Evolutionary conservation across 2,888 invertebrate genomes (phyloP), one percentile per base, ranked within the genome.

Genomic region (Perdita meconis): DNA sequence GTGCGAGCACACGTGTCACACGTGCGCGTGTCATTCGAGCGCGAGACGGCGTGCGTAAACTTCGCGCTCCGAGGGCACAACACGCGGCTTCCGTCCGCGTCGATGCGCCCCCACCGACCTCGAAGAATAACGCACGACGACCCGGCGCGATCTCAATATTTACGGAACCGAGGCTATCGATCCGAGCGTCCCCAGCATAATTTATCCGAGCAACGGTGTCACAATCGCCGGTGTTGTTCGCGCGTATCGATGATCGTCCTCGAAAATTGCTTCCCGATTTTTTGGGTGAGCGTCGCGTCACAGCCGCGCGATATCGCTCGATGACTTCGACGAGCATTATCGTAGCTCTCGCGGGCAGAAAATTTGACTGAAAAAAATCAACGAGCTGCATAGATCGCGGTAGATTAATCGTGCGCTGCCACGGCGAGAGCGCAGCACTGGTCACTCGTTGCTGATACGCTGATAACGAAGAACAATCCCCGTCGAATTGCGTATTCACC

Each of bases 1-100:
- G 73, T 69, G 70, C 73, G 61, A 63, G 71, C 64, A 83, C 80
- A 83, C 80, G 84, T 74, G 78, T 69, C 78, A 77, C 81, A 82
- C 85, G 85, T 85, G 83, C 86, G 75, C 80, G 42, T 64, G 63
- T 34, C 60, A 75, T 74, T 68, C 70, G 47, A 42, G 64, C 42
- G 44, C 44, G 70, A 44, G 53, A 44, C 70, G 8, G 71, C 65
- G 72, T 80, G 65, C 66, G 73, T 69, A 66, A 69, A 79, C 64
- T 71, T 13, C 16, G 47, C 8, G 66, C 34, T 51, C 57, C 61
- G 34, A 66, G 71, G 30, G 38, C 13, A 19, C 59, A 51, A 64
- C 64, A 19, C 50, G 44, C 30, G 34, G 30, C 66, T 42, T 16
- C 42, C 6, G 47, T 30, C n/a, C 68, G 66, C 57, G 16, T 57